phyloP scores from a whole-genome alignment of 2,113 vertebrate genomes.

The Sisor rabdophorus region DNA sequence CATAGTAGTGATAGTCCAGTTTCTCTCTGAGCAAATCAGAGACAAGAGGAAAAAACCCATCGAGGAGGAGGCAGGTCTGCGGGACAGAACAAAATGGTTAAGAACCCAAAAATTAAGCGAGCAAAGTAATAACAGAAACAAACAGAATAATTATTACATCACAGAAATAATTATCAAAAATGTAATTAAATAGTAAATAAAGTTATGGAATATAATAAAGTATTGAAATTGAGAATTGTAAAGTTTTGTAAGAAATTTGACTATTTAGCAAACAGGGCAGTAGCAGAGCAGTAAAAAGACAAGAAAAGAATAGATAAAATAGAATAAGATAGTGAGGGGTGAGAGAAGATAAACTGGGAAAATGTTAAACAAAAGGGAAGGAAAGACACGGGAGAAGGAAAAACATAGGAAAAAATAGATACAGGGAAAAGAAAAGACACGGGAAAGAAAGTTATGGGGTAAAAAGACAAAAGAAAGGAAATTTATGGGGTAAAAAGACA shows the following conservation, averaged over 20 bases:
- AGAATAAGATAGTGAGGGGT: not conserved
- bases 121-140: not conserved
- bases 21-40: conserved; percentile 68
- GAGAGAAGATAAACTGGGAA: too few species aligned
- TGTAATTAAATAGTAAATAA: too few species aligned
- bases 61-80: conserved; percentile 74
- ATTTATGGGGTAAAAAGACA: not conserved
- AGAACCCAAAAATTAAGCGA: not conserved
- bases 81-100: conserved; percentile 4
- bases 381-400: not conserved
- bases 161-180: not conserved
- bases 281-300: not conserved
- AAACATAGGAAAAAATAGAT: not conserved
- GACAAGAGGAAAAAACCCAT: conserved; percentile 71
- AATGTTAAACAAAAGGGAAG: not conserved
- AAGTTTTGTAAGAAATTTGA: too few species aligned
- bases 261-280: too few species aligned
- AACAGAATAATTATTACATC: too few species aligned
- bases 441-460: not conserved
- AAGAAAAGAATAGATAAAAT: not conserved
- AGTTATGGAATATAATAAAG: too few species aligned
- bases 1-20: conserved; percentile 73
- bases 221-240: not conserved
- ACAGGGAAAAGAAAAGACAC: not conserved
- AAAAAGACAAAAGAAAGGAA: not conserved